Evolutionary conservation across 2,113 vertebrate species (phyloP).

Genomic region (Microtus richardsoni): DNA sequence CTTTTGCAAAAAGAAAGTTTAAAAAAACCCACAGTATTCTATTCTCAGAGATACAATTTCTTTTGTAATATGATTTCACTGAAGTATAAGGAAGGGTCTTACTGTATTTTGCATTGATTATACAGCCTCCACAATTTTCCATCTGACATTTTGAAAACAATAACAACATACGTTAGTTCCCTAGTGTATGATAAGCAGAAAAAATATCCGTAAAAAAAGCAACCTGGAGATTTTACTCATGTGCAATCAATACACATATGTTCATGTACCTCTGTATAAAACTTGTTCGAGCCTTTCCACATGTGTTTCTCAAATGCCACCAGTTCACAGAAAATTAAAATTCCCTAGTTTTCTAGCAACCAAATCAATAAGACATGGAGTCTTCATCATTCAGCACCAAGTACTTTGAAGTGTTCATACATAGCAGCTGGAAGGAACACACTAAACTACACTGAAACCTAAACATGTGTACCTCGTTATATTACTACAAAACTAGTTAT

Average conservation of each 20-base stretch:
- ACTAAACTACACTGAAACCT: conserved; percentile 44
- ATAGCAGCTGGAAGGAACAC: conserved; percentile 72
- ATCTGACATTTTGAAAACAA: conserved; percentile 68
- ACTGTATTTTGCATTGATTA: conserved; percentile 60
- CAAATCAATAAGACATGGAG: conserved; percentile 79
- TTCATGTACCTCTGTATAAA: conserved; percentile 7
- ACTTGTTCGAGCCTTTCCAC: conserved; percentile 60
- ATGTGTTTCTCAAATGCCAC: conserved; percentile 78
- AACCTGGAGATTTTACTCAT: conserved; percentile 70
- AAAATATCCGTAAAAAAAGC: conserved; percentile 59
- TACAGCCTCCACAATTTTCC: conserved; percentile 45
- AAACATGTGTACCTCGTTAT: conserved; percentile 8
- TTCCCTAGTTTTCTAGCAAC: conserved; percentile 72
- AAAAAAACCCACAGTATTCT: not conserved
- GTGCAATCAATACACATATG: conserved; percentile 75
- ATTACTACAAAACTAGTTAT: conserved; percentile 33
- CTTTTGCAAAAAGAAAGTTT: conserved; percentile 51
- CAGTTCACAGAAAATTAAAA: conserved; percentile 76
- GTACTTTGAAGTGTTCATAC: conserved; percentile 84
- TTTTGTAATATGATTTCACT: conserved; percentile 70
- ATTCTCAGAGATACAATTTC: conserved; percentile 39
- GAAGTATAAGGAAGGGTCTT: conserved; percentile 5
- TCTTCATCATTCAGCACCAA: conserved; percentile 79
- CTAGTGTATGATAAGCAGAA: not conserved
- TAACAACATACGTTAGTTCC: conserved; percentile 61